Evolutionary conservation across 2,888 invertebrate genomes (phyloP).

Genomic region (Ptilodon capucinus): DNA sequence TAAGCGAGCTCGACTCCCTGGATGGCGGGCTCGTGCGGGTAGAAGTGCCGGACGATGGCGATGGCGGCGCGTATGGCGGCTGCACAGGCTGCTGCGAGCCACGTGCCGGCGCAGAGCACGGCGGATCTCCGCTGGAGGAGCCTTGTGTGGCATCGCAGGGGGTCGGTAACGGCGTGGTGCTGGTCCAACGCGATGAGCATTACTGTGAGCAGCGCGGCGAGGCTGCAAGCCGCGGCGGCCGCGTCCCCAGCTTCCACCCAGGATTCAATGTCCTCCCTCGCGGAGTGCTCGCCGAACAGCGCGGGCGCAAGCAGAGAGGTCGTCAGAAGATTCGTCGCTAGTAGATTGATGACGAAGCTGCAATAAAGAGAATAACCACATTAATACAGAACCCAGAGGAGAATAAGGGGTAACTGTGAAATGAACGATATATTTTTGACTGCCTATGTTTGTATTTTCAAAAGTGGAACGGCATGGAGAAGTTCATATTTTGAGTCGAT

Average conservation of each 20-base stretch:
- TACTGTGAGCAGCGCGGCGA: conserved; percentile 65
- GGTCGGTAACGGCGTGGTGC: conserved; percentile 79
- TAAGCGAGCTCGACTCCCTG: conserved; percentile 63
- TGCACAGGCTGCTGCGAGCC: conserved; percentile 73
- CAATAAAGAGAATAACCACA: conserved; percentile 56
- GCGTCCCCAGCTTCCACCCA: conserved; percentile 82
- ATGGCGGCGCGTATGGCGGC: conserved; percentile 62
- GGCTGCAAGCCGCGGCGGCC: conserved; percentile 64
- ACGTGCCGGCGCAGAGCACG: conserved; percentile 78
- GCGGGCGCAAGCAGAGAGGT: conserved; percentile 77
- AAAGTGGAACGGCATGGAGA: conserved; percentile 7
- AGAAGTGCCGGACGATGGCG: conserved; percentile 57
- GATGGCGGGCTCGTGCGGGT: conserved; percentile 53
- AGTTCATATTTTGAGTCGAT: conserved; percentile 24
- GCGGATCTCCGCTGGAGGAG: conserved; percentile 70
- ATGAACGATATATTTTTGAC: background rate
- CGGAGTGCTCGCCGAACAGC: conserved; percentile 81
- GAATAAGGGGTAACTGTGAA: background rate
- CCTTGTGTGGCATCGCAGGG: conserved; percentile 77
- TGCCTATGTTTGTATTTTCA: background rate
- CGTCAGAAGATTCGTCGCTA: conserved; percentile 76
- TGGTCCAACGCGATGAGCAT: conserved; percentile 79
- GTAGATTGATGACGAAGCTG: conserved; percentile 86
- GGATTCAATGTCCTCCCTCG: conserved; percentile 84
- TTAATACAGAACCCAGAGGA: background rate